Percentiles rank a stretch among this genome's conserved stretches.
Evolutionary conservation across 2,113 vertebrate genomes (phyloP).

Genomic region (Forbesichthys agassizii): DNA sequence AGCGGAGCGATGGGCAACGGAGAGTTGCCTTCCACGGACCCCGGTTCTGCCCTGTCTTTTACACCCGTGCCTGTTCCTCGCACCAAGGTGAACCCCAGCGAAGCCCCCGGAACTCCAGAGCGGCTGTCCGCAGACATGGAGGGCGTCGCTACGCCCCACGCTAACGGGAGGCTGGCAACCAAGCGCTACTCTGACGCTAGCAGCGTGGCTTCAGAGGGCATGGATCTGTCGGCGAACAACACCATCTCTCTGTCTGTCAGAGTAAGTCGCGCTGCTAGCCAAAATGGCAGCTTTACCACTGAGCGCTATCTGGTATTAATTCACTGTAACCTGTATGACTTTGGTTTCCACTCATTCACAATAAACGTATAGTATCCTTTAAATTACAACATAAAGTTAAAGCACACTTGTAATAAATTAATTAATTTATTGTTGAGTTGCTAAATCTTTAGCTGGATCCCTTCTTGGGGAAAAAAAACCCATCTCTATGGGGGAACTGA

Average conservation of each 20-base stretch:
- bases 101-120: constrained; percentile 4
- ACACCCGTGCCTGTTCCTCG: not conserved
- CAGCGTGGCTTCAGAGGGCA: constrained; percentile 82
- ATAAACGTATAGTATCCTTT: too few species aligned
- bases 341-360: too few species aligned
- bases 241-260: constrained; percentile 79
- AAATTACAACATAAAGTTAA: too few species aligned
- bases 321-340: too few species aligned
- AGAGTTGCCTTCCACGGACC: not conserved
- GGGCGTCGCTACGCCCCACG: not conserved
- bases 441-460: constrained; percentile 35
- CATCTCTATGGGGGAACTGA: constrained; percentile 55
- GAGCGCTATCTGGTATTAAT: too few species aligned
- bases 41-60: not conserved
- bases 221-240: constrained; percentile 84
- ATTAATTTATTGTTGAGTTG: too few species aligned
- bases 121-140: constrained; percentile 54
- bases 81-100: constrained; percentile 11
- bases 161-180: constrained; percentile 60
- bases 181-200: constrained; percentile 80
- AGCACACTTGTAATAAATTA: too few species aligned
- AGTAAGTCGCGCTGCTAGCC: constrained; percentile 69
- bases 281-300: too few species aligned
- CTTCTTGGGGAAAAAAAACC: constrained; percentile 49
- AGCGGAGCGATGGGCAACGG: not conserved